These are phyloP conservation scores for Chrysotoxum bicinctum DNA, from an alignment of 2,888 invertebrate species.

Conservation along the genomic window DNA sequence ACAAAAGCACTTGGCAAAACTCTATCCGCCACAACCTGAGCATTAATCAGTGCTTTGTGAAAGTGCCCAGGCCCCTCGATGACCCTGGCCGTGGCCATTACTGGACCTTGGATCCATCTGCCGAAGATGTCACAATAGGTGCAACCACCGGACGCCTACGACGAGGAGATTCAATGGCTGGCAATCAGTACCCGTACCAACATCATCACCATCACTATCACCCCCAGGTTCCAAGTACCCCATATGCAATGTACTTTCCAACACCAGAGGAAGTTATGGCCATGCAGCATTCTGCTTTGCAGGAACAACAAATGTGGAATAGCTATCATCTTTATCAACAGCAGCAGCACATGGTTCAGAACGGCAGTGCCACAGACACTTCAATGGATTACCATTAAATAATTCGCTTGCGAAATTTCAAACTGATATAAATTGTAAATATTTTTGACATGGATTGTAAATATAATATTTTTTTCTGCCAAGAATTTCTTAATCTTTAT, in stretches of 20 bases:
- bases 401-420: conserved; percentile 5
- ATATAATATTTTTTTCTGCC: background rate
- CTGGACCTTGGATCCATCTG: conserved; percentile 98
- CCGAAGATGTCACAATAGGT: conserved; percentile 98
- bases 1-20: conserved; percentile 99
- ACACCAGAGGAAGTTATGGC: conserved; percentile 73
- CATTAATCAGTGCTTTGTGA: conserved; percentile 96
- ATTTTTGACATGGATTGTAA: background rate
- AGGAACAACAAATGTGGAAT: conserved; percentile 47
- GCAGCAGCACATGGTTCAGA: conserved; percentile 31
- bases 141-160: conserved; percentile 97
- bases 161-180: conserved; percentile 79
- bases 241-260: conserved; percentile 77
- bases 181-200: conserved; percentile 75
- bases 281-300: conserved; percentile 50
- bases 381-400: conserved; percentile 23
- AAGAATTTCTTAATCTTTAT: background rate
- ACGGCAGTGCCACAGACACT: conserved; percentile 1
- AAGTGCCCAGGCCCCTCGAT: conserved; percentile 96
- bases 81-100: conserved; percentile 99
- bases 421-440: conserved; percentile 5
- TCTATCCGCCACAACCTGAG: conserved; percentile 84
- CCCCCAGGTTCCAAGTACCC: conserved; percentile 49
- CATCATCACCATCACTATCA: conserved; percentile 57
- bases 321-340: conserved; percentile 39